Evolutionary conservation across 2,113 vertebrate species (phyloP).

Genomic region (Triplophysa tibetana): DNA sequence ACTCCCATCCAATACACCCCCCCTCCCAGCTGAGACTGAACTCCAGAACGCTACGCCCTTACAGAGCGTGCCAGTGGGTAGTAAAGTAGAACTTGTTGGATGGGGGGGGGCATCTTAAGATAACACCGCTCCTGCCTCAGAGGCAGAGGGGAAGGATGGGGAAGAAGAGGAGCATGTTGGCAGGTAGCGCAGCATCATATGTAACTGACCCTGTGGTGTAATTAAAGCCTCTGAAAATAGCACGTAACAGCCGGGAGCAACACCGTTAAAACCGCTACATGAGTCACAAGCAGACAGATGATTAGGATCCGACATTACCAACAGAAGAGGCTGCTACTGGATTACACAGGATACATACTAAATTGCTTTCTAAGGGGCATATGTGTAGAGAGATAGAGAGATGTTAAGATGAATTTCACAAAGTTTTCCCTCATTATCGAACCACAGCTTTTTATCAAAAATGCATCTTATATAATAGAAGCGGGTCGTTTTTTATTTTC

Average conservation of each 20-base stretch:
- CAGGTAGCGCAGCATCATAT: not conserved
- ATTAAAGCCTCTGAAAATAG: constrained; percentile 62
- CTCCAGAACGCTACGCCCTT: constrained; percentile 19
- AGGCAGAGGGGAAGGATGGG: not conserved
- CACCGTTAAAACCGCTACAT: constrained; percentile 16
- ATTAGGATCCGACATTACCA: constrained; percentile 31
- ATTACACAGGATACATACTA: constrained; percentile 50
- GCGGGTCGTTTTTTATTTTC: too few relatives aligned
- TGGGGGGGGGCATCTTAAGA: not conserved
- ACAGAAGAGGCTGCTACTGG: not conserved
- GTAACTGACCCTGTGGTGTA: constrained; percentile 57
- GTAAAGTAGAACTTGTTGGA: not conserved
- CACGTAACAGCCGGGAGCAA: not conserved
- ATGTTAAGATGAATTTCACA: not conserved
- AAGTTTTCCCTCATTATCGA: not conserved
- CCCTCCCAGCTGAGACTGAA: constrained; percentile 16
- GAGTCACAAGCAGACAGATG: constrained; percentile 19
- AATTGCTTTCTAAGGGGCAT: constrained; percentile 68
- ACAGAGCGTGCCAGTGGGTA: constrained; percentile 3
- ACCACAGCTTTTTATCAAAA: not conserved
- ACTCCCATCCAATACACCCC: constrained; percentile 8
- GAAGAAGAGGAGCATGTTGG: not conserved
- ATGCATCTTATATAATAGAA: not conserved
- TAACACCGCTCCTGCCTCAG: not conserved
- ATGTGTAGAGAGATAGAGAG: not conserved